Conservation (phyloP, 2,113 vertebrate genomes). For the Zapornia atra region DNA sequence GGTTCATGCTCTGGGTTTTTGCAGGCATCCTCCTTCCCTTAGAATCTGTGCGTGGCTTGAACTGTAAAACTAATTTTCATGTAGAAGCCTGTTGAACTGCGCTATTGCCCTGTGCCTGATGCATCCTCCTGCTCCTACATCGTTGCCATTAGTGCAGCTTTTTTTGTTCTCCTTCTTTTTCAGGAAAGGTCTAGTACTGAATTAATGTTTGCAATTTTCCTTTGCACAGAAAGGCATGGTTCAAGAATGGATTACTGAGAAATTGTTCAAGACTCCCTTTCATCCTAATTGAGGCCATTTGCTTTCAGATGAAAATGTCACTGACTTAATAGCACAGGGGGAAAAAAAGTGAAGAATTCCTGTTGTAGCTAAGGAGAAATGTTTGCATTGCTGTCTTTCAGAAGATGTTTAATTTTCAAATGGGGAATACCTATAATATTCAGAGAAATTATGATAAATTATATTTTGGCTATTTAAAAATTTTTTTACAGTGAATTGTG, state of each 20-base stretch:
- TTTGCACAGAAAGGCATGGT: not conserved
- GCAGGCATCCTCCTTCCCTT: not conserved
- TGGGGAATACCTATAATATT: not conserved
- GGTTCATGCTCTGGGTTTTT: not conserved
- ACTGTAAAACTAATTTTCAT: not conserved
- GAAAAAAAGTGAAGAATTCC: not conserved
- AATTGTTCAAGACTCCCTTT: conserved; percentile 11
- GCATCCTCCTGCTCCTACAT: not conserved
- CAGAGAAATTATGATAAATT: not conserved
- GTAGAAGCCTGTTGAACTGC: not conserved
- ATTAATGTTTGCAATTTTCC: not conserved
- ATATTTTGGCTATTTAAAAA: not conserved
- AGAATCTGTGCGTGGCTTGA: not conserved
- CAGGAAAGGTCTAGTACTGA: not conserved
- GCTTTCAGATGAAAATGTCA: not conserved
- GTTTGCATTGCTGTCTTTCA: not conserved
- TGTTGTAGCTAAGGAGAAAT: not conserved
- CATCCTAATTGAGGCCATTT: not conserved
- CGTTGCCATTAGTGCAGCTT: not conserved
- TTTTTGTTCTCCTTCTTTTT: not conserved
- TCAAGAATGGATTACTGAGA: not conserved
- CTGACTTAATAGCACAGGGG: not conserved
- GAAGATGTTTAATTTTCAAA: not conserved
- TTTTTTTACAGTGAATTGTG: not conserved
- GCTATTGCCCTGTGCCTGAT: not conserved